Percentiles rank a stretch among this genome's conserved stretches.
phyloP scores from a whole-genome alignment of 2,888 invertebrate genomes.

The Ichneumon xanthorius region DNA sequence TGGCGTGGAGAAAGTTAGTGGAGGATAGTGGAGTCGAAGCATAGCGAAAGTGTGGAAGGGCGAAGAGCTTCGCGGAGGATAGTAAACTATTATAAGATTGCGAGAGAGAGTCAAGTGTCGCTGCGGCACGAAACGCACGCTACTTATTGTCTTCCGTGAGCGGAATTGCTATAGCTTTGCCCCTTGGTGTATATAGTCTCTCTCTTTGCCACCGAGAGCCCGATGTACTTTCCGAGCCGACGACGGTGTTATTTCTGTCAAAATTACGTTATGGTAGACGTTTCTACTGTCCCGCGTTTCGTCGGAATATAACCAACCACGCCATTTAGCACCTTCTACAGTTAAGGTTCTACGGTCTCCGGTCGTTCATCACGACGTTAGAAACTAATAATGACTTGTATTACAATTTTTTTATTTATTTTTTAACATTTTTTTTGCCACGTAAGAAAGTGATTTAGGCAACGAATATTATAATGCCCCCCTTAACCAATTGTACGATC shows the following conservation, averaged over 20 bases:
- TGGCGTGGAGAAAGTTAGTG: constrained; percentile 64
- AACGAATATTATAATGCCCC: not conserved
- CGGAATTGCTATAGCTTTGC: constrained; percentile 22
- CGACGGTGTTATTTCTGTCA: constrained; percentile 83
- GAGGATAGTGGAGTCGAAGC: constrained; percentile 65
- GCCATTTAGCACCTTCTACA: constrained; percentile 60
- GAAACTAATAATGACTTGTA: not conserved
- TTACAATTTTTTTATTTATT: constrained; percentile 22
- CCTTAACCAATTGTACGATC: not conserved
- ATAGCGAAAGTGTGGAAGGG: constrained; percentile 67
- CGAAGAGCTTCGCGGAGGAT: constrained; percentile 69
- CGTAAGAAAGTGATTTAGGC: not conserved
- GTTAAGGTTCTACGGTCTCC: constrained; percentile 18
- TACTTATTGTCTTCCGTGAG: constrained; percentile 66
- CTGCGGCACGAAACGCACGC: constrained; percentile 50
- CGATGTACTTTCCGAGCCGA: constrained; percentile 63
- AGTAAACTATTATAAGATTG: constrained; percentile 82
- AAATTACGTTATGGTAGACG: constrained; percentile 82
- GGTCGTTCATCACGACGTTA: not conserved
- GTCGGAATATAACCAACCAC: constrained; percentile 52
- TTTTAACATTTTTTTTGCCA: constrained; percentile 48
- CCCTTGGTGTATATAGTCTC: not conserved
- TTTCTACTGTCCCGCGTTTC: constrained; percentile 73
- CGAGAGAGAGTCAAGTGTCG: constrained; percentile 71
- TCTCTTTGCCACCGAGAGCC: not conserved